A percentile compares a stretch with the other conserved stretches of the same genome.
phyloP scores from a whole-genome alignment of 2,888 invertebrate species.

The Protophormia terraenovae region DNA sequence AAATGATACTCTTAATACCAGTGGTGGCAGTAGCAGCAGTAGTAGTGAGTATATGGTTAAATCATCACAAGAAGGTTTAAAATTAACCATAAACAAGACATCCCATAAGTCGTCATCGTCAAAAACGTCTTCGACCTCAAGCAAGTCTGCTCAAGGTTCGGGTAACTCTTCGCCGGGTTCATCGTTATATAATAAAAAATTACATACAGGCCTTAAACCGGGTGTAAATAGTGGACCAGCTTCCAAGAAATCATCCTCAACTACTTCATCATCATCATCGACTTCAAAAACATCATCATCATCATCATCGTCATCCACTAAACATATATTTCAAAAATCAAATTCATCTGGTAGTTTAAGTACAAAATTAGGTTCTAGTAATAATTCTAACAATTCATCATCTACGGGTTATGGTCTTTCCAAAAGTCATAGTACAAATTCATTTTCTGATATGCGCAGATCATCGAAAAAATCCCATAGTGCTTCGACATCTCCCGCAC shows the following conservation, averaged over 20 bases:
- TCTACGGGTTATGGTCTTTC: constrained; percentile 70
- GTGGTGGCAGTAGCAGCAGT: constrained; percentile 55
- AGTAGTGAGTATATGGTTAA: constrained; percentile 92
- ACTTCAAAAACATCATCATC: constrained; percentile 16
- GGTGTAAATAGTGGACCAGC: constrained; percentile 94
- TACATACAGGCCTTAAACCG: constrained; percentile 91
- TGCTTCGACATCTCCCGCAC: constrained; percentile 72
- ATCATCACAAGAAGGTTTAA: constrained; percentile 92
- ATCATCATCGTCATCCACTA: constrained; percentile 63
- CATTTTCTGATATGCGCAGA: constrained; percentile 73
- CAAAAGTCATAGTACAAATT: constrained; percentile 80
- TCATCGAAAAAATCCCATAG: constrained; percentile 65
- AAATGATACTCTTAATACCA: constrained; percentile 41
- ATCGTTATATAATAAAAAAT: constrained; percentile 83
- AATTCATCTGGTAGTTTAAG: constrained; percentile 80
- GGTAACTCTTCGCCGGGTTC: constrained; percentile 77
- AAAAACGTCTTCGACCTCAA: constrained; percentile 20
- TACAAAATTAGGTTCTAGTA: constrained; percentile 73
- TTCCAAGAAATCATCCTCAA: constrained; percentile 84
- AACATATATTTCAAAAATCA: constrained; percentile 80
- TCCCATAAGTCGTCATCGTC: constrained; percentile 38
- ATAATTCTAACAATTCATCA: constrained; percentile 69
- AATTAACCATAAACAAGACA: constrained; percentile 94
- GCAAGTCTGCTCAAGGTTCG: constrained; percentile 78
- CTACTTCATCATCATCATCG: constrained; percentile 58